These are phyloP conservation scores for Drosophila arawakana DNA, from an alignment of 1,140 invertebrate species.

Conservation along the genomic window DNA sequence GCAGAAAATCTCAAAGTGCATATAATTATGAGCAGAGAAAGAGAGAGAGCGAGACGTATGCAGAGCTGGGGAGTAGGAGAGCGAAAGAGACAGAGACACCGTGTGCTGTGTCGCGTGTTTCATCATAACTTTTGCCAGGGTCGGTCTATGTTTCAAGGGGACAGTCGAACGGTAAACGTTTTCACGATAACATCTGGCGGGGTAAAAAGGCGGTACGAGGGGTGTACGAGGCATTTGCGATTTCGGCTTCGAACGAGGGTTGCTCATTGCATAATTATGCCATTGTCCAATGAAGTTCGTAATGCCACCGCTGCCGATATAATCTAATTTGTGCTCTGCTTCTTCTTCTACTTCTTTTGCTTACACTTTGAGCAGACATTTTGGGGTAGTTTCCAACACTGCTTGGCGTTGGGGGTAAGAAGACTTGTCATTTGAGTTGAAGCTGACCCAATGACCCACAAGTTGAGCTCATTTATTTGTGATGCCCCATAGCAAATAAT, in stretches of 20 bases:
- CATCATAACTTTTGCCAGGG: constrained; percentile 51
- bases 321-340: constrained; percentile 67
- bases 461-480: constrained; percentile 24
- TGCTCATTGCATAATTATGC: constrained; percentile 80
- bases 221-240: constrained; percentile 41
- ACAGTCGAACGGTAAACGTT: constrained; percentile 72
- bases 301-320: constrained; percentile 61
- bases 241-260: constrained; percentile 63
- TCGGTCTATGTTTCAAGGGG: constrained; percentile 7
- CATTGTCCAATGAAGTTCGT: constrained; percentile 77
- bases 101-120: constrained; percentile 72
- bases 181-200: constrained; percentile 75
- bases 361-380: no score
- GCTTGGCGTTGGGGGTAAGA: constrained; percentile 19
- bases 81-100: background rate
- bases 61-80: background rate
- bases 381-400: constrained; percentile 33
- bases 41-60: background rate
- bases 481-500: constrained; percentile 2
- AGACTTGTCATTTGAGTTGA: constrained; percentile 12
- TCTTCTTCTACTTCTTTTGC: no score
- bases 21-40: background rate
- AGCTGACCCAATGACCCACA: constrained; percentile 69
- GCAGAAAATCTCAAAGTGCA: constrained; percentile 49
- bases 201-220: background rate